Percentiles rank a stretch among this genome's conserved stretches.
Conservation (phyloP, 1,140 invertebrate species). For the Drosophila tristis region DNA sequence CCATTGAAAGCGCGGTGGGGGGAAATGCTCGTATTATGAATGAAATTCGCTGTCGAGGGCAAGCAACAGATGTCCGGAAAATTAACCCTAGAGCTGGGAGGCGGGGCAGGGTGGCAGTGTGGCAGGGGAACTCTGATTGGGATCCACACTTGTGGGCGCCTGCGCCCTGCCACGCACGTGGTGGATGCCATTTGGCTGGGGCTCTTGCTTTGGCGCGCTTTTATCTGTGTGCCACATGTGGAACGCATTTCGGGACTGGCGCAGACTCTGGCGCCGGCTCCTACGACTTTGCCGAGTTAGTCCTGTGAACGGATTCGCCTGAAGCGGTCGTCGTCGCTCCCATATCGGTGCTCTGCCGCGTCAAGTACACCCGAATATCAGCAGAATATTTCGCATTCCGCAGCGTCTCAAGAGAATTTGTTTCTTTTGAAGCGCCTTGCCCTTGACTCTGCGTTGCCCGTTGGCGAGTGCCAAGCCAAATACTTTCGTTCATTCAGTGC, state of each 20-base stretch:
- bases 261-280: slow-evolving; percentile 24
- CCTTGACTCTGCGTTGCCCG: neutral
- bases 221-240: slow-evolving; percentile 11
- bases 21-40: slow-evolving; percentile 13
- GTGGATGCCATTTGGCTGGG: slow-evolving; percentile 19
- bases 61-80: slow-evolving; percentile 27
- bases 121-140: neutral
- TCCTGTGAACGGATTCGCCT: slow-evolving; percentile 39
- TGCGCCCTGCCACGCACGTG: slow-evolving; percentile 27
- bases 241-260: slow-evolving; percentile 2
- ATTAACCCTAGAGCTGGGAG: too few relatives aligned
- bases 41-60: slow-evolving; percentile 11
- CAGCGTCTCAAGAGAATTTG: neutral
- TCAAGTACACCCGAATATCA: neutral
- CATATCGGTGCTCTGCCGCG: neutral
- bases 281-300: slow-evolving; percentile 25
- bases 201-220: slow-evolving; percentile 23
- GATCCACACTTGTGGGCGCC: slow-evolving; percentile 3
- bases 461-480: neutral
- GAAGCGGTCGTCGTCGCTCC: slow-evolving; percentile 26
- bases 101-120: too few relatives aligned
- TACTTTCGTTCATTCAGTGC: neutral
- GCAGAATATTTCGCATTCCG: slow-evolving; percentile 5
- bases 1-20: neutral
- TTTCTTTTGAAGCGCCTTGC: neutral